A percentile compares a stretch with the other conserved stretches of the same genome.
These are phyloP conservation scores for Potorous gilbertii DNA, from an alignment of 2,797 vertebrate genomes.

Conservation along the genomic window DNA sequence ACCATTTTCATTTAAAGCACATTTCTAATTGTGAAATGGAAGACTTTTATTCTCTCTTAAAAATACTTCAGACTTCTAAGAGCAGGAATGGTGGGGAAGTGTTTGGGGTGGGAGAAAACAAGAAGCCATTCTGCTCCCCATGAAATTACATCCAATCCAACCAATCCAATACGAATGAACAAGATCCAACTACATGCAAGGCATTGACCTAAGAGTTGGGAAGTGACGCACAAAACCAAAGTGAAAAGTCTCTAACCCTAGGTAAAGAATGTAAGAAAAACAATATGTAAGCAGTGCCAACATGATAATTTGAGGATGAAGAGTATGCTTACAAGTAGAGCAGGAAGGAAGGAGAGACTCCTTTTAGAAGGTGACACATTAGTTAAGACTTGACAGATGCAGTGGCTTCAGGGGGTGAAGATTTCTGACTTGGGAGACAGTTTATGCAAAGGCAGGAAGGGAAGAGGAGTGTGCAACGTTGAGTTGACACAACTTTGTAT, in stretches of 20 bases:
- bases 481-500: conserved; percentile 33
- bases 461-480: not conserved
- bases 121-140: not conserved
- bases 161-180: not conserved
- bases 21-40: not conserved
- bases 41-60: not conserved
- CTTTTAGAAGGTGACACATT: not conserved
- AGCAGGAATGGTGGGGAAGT: not conserved
- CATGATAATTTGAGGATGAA: not conserved
- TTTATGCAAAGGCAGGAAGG: not conserved
- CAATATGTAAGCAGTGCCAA: not conserved
- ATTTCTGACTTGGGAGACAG: not conserved
- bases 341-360: not conserved
- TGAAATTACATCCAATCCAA: not conserved
- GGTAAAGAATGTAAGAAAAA: not conserved
- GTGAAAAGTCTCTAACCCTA: not conserved
- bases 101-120: not conserved
- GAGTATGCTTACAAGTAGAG: not conserved
- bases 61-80: not conserved
- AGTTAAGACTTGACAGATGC: not conserved
- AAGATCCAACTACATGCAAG: not conserved
- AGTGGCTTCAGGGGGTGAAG: not conserved
- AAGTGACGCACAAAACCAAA: not conserved
- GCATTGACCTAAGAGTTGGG: not conserved
- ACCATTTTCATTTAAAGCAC: not conserved